Percentiles rank a stretch among this genome's conserved stretches.
phyloP scores from a whole-genome alignment of 2,797 vertebrate species.

The Anguilla pacifica region DNA sequence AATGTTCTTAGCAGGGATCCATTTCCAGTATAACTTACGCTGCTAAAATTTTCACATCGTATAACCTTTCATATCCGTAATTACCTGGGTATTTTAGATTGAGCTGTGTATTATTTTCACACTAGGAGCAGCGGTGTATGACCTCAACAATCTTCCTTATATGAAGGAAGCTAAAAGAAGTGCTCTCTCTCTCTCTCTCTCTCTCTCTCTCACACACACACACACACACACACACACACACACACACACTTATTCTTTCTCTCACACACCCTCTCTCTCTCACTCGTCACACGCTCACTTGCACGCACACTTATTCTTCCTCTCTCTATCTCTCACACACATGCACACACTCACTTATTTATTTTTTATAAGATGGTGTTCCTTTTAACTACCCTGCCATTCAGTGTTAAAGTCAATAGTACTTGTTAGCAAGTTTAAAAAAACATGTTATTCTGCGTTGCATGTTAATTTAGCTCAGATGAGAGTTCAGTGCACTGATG shows the following conservation, averaged over 20 bases:
- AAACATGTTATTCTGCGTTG: neutral
- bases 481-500: neutral
- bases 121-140: neutral
- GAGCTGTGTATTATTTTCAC: neutral
- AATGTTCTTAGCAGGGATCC: neutral
- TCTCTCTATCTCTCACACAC: neutral
- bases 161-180: neutral
- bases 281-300: neutral
- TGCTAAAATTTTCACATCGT: neutral
- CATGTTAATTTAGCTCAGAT: neutral
- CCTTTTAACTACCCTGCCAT: neutral
- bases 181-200: neutral
- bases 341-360: neutral
- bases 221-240: neutral
- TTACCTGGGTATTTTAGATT: neutral
- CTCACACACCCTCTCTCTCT: neutral
- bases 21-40: neutral
- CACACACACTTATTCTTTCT: too few relatives aligned
- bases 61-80: neutral
- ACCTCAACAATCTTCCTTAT: neutral
- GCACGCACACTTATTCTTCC: neutral
- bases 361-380: neutral
- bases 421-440: neutral
- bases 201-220: neutral
- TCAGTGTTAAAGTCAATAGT: neutral